phyloP scores from a whole-genome alignment of 2,113 vertebrate species.

The Oriolus oriolus region DNA sequence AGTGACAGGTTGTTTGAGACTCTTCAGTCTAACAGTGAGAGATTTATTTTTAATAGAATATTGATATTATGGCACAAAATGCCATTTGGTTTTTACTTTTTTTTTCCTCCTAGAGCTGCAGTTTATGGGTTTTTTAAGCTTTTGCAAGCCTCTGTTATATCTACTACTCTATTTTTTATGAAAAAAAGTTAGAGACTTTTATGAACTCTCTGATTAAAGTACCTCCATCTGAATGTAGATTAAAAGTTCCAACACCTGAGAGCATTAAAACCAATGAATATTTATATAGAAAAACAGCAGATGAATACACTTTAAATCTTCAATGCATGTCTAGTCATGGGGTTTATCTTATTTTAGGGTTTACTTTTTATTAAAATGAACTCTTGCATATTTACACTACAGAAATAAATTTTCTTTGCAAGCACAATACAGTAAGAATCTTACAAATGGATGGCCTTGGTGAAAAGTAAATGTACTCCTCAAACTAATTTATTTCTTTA shows the following conservation, averaged over 20 bases:
- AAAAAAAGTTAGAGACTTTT: slow-evolving; percentile 73
- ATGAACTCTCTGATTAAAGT: slow-evolving; percentile 84
- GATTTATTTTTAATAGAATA: slow-evolving; percentile 81
- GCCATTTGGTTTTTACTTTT: slow-evolving; percentile 63
- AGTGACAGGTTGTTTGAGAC: slow-evolving; percentile 77
- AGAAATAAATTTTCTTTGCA: slow-evolving; percentile 79
- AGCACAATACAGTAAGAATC: slow-evolving; percentile 74
- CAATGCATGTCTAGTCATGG: slow-evolving; percentile 80
- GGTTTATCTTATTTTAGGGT: slow-evolving; percentile 84
- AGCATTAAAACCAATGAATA: slow-evolving; percentile 83
- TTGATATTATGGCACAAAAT: slow-evolving; percentile 74
- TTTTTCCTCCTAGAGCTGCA: slow-evolving; percentile 8
- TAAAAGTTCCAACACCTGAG: slow-evolving; percentile 83
- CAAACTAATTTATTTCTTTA: slow-evolving; percentile 57
- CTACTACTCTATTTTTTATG: slow-evolving; percentile 60
- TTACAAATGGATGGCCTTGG: slow-evolving; percentile 57
- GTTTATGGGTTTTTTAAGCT: slow-evolving; percentile 51
- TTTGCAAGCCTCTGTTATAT: slow-evolving; percentile 62
- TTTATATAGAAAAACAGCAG: slow-evolving; percentile 80
- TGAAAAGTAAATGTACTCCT: slow-evolving; percentile 62
- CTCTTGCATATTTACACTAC: slow-evolving; percentile 82
- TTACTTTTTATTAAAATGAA: slow-evolving; percentile 85
- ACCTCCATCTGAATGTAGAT: slow-evolving; percentile 82
- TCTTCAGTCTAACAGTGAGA: slow-evolving; percentile 70
- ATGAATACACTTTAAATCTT: slow-evolving; percentile 84